Base-by-base conservation (phyloP, 2,888 invertebrate species). In the Atherix ibis region DNA sequence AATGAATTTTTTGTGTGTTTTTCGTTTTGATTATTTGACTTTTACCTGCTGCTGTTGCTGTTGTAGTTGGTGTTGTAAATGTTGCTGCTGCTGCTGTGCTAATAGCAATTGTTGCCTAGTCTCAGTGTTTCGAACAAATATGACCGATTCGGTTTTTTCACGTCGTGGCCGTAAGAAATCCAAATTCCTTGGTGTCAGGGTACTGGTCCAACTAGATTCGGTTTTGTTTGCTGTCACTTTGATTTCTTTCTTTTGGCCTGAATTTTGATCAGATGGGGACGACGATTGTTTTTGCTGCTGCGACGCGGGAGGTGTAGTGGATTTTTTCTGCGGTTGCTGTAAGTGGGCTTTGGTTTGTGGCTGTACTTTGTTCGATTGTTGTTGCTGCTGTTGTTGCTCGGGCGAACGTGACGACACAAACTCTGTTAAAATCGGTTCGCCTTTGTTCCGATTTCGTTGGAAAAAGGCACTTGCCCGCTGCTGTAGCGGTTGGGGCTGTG, bases 141-240 rank as follows among this genome's bases (percentile, higher is more conserved):
- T 83, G 60, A 83, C 82, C 40, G 83, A 84, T 65, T 87, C 85
- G 53, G 85, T 87, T 67, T 84, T 84, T 70, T 87, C 85, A 50
- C 85, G 70, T 51, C 85, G 70, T 32, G 81, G 82, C 50, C 71
- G 69, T 46, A 75, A 55, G 44, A 71, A 63, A 51, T 62, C 60
- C 47, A 49, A 56, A 50, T 50, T 58, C 43, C 36, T 48, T 43
- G 41, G 52, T 44, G 39, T 55, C 52, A 49, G 49, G 58, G 46
- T 64, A 47, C 43, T 54, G 35, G 48, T 45, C 58, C 57, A 52
- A 44, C 48, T 52, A 36, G 56, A 47, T 37, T 57, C 58, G 37
- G 46, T 42, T n/a, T n/a, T n/a, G n/a, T n/a, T n/a, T n/a, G n/a
- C n/a, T n/a, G n/a, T n/a, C n/a, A n/a, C n/a, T n/a, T n/a, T n/a